These are phyloP conservation scores for Molanna angustata DNA, from an alignment of 2,888 invertebrate species.

Conservation along the genomic window DNA sequence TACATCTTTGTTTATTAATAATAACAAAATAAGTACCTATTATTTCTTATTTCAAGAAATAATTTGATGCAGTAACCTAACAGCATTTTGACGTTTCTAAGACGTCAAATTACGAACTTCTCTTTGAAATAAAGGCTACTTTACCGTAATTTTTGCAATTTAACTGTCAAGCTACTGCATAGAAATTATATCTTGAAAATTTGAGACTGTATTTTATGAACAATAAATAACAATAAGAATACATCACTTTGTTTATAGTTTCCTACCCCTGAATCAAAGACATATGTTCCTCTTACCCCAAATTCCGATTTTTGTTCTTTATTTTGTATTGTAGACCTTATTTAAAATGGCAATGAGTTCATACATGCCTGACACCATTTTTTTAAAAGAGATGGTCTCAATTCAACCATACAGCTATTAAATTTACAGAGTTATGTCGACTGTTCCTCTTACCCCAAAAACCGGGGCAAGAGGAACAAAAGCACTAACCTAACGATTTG, in stretches of 20 bases:
- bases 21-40: too few species aligned
- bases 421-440: neutral
- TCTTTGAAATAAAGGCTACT: too few species aligned
- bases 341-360: neutral
- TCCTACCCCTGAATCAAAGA: neutral
- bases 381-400: neutral
- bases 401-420: neutral
- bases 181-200: neutral
- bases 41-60: too few species aligned
- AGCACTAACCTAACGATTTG: neutral
- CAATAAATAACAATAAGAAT: too few species aligned
- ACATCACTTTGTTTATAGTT: neutral
- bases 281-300: neutral
- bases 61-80: too few species aligned
- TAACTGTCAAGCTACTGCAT: too few species aligned
- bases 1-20: too few species aligned
- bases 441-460: neutral
- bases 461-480: too few species aligned
- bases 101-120: too few species aligned
- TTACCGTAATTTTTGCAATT: too few species aligned
- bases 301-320: neutral
- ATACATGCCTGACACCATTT: neutral
- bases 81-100: too few species aligned
- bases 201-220: too few species aligned
- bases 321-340: neutral